Evolutionary conservation across 2,888 invertebrate genomes (phyloP).

Genomic region (Frankliniella fusca): DNA sequence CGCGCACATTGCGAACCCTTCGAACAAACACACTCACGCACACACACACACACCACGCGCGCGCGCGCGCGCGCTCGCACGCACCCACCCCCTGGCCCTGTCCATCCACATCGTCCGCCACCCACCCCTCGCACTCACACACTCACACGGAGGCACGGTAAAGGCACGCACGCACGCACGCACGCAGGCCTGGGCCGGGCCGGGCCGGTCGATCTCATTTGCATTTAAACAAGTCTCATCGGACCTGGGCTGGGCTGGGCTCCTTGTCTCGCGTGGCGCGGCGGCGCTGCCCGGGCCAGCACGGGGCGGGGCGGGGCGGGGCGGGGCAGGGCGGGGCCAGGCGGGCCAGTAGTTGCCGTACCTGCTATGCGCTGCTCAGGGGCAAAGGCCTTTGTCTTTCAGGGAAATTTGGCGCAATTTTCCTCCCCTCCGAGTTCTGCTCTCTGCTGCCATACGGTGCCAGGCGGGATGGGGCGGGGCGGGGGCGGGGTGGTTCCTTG

Average conservation of each 20-base stretch:
- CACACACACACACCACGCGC: background rate
- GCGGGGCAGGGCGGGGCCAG: background rate
- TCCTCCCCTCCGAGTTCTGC: too few species aligned
- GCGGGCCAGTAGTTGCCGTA: background rate
- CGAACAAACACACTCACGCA: background rate
- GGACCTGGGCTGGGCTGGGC: too few species aligned
- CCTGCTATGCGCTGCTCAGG: background rate
- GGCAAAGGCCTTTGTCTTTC: too few species aligned
- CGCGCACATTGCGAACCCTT: background rate
- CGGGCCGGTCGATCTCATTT: background rate
- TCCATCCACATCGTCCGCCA: background rate
- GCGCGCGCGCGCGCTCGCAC: background rate
- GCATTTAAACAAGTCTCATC: constrained; percentile 26
- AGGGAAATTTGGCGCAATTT: too few species aligned
- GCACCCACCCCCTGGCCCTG: background rate
- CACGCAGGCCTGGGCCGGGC: background rate
- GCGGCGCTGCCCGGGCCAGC: too few species aligned
- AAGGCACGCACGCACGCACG: background rate
- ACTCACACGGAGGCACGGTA: background rate
- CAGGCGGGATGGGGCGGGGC: too few species aligned
- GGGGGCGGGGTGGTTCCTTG: too few species aligned
- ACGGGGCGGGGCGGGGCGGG: background rate
- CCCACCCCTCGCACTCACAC: background rate
- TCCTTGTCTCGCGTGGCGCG: background rate
- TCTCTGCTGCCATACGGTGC: too few species aligned